Evolutionary conservation across 1,140 invertebrate species (phyloP).

Genomic region (Polyergus mexicanus): DNA sequence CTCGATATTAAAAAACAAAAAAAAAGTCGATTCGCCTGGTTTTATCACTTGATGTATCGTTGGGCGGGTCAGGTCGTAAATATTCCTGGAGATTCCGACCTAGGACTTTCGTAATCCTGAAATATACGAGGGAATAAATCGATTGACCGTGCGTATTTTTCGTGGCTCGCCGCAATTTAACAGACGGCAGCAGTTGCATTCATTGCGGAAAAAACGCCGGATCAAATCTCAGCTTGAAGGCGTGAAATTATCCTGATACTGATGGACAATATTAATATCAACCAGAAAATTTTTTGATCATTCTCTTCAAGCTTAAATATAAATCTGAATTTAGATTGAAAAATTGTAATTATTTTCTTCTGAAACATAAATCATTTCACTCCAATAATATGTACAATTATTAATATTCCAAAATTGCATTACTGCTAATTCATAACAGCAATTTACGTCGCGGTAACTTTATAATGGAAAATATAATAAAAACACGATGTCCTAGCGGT

Average conservation of each 20-base stretch:
- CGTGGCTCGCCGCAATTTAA: constrained; percentile 69
- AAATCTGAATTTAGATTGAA: background rate
- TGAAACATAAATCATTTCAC: background rate
- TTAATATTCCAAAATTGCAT: constrained; percentile 15
- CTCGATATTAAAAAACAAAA: constrained; percentile 75
- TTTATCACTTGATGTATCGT: constrained; percentile 77
- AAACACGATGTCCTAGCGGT: background rate
- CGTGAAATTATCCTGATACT: constrained; percentile 42
- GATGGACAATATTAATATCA: constrained; percentile 19
- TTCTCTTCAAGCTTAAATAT: background rate
- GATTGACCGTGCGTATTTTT: constrained; percentile 75
- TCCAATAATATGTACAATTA: background rate
- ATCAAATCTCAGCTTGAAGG: constrained; percentile 52
- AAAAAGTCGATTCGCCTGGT: constrained; percentile 68
- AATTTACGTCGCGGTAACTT: constrained; percentile 10
- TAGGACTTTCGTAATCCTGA: constrained; percentile 77
- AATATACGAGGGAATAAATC: constrained; percentile 76
- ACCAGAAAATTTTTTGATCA: background rate
- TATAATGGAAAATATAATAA: constrained; percentile 39
- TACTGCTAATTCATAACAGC: constrained; percentile 21
- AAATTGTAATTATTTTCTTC: background rate
- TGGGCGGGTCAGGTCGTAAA: constrained; percentile 70
- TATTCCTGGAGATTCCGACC: constrained; percentile 76
- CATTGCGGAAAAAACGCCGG: constrained; percentile 32
- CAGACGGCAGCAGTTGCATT: constrained; percentile 62